phyloP scores from a whole-genome alignment of 92 coral and sea anemone genomes.

The Galaxea fascicularis region DNA sequence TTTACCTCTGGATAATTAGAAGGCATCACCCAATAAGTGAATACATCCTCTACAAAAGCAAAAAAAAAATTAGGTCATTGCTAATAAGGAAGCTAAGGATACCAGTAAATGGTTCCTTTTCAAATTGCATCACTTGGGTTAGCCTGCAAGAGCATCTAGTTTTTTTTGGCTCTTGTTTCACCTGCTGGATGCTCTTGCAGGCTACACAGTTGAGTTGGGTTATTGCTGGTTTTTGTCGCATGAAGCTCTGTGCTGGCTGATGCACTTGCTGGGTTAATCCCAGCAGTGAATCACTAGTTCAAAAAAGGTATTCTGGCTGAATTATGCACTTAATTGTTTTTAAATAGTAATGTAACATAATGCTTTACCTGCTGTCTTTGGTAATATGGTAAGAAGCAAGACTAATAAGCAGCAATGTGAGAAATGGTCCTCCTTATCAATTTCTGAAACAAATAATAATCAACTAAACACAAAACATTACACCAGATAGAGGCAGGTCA shows the following conservation, averaged over 20 bases:
- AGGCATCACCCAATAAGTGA: slow-evolving; percentile 78
- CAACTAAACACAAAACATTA: neutral
- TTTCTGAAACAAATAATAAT: slow-evolving; percentile 38
- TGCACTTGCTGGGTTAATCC: too few species aligned
- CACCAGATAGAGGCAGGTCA: neutral
- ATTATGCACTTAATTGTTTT: too few species aligned
- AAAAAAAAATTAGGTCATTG: neutral
- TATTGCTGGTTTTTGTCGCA: too few species aligned
- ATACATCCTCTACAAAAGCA: slow-evolving; percentile 74
- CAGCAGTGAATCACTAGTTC: too few species aligned
- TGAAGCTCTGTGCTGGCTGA: too few species aligned
- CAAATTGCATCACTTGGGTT: too few species aligned
- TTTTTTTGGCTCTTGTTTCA: too few species aligned
- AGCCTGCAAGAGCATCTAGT: too few species aligned
- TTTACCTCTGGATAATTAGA: slow-evolving; percentile 79
- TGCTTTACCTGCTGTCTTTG: slow-evolving; percentile 56
- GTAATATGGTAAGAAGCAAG: slow-evolving; percentile 49
- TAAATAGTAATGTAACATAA: too few species aligned
- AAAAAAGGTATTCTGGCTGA: too few species aligned
- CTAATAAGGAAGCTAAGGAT: neutral
- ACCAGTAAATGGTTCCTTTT: neutral
- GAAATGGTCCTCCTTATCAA: slow-evolving; percentile 29
- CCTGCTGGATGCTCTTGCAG: too few species aligned
- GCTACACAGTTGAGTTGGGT: too few species aligned
- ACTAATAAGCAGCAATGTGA: slow-evolving; percentile 57